These are phyloP conservation scores for Glyptemys insculpta DNA, from an alignment of 2,797 vertebrate species.

Conservation along the genomic window DNA sequence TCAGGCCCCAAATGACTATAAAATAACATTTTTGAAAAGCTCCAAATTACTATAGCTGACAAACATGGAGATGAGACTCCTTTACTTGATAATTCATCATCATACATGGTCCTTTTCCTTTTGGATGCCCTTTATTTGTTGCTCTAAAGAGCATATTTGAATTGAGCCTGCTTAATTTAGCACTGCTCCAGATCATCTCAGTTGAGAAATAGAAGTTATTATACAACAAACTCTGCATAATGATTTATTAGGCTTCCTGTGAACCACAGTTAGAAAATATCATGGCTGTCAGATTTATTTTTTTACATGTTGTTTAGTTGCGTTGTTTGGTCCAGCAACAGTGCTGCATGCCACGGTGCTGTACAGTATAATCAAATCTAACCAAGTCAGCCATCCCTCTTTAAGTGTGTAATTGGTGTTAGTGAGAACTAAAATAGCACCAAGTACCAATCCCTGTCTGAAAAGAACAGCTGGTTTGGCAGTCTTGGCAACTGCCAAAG, in stretches of 20 bases:
- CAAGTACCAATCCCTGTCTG: not conserved
- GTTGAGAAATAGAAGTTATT: not conserved
- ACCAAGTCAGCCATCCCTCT: not conserved
- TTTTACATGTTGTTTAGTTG: not conserved
- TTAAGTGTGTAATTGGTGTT: not conserved
- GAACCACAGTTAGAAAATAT: not conserved
- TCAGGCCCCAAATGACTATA: not conserved
- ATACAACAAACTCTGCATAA: not conserved
- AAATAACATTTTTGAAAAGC: not conserved
- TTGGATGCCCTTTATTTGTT: not conserved
- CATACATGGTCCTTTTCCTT: not conserved
- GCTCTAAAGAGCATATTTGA: not conserved
- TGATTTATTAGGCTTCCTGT: not conserved
- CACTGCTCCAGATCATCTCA: not conserved
- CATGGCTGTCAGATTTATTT: not conserved
- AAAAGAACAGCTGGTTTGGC: conserved; percentile 41
- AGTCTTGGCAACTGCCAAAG: conserved; percentile 23
- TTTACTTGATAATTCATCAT: not conserved
- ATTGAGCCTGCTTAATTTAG: not conserved
- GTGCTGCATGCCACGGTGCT: not conserved
- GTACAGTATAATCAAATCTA: not conserved
- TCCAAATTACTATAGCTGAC: not conserved
- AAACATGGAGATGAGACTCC: not conserved
- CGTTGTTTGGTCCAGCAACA: not conserved
- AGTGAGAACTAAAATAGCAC: not conserved